Base-by-base conservation (phyloP, 2,888 invertebrate genomes). In the Melinaea menophilus region DNA sequence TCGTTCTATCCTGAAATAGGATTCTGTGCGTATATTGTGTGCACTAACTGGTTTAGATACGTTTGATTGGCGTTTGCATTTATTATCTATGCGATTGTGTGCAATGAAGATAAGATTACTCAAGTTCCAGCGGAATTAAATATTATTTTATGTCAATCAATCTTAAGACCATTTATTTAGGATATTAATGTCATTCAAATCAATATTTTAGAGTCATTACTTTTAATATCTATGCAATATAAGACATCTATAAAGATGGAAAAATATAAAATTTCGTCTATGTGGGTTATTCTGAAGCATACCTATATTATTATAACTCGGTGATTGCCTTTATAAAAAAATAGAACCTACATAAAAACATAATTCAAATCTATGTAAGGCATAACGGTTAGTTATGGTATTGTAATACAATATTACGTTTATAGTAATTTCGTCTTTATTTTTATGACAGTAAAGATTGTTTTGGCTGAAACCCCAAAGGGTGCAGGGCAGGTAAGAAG, bases 361-460 rank as follows among this genome's bases (percentile, higher is more conserved):
- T 85, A 83, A 79, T 80, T 85, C 80, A 85, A 79, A 78, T 74
- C 74, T 76, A 78, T 80, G 81, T 82, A 80, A 80, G 80, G 76
- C 78, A 79, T 79, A 82, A 83, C 79, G 77, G 80, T 79, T 77
- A 76, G 75, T 56, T 37, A 55, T 80, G 81, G 79, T 79, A 51
- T 80, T 69, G 71, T 68, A 69, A 72, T 69, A 72, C 67, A 69
- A 71, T 72, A 71, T 66, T 37, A 69, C 66, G 58, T 67, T 68
- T 68, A 67, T 62, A 62, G 67, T 66, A 80, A 77, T 79, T 73
- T 72, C 74, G 74, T 69, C 75, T 78, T 75, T 82, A 74, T 77
- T 69, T 55, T 56, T 68, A 66, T 71, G 69, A 47, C n/a, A 54
- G 73, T 78, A 80, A 69, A 75, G 80, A 75, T 72, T 77, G 75